Percentiles rank a stretch among this genome's conserved stretches.
Conservation (phyloP, 2,888 invertebrate species). For the Meghimatium bilineatum region DNA sequence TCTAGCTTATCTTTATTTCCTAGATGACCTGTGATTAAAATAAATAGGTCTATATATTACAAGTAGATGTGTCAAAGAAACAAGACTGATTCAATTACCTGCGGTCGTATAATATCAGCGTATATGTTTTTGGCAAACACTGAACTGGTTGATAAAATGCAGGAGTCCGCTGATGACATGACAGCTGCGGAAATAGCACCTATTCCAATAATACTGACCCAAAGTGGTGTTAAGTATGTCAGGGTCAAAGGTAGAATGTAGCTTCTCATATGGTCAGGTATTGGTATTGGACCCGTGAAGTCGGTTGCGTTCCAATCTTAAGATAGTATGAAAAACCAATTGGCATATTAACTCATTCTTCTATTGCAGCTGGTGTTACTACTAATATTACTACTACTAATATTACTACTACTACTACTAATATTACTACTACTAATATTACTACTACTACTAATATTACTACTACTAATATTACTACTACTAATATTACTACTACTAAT, state of each 20-base stretch:
- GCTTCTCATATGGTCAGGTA: slow-evolving; percentile 49
- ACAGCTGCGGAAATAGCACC: slow-evolving; percentile 65
- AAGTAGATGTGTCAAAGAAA: background rate
- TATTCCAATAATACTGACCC: slow-evolving; percentile 60
- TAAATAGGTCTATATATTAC: too few relatives aligned
- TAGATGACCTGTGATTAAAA: too few relatives aligned
- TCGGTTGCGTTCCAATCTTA: slow-evolving; percentile 45
- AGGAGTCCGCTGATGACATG: slow-evolving; percentile 67
- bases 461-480: too few relatives aligned
- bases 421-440: background rate
- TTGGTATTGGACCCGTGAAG: slow-evolving; percentile 51
- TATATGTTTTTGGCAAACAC: slow-evolving; percentile 64
- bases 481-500: too few relatives aligned
- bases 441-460: background rate
- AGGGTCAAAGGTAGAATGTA: slow-evolving; percentile 60
- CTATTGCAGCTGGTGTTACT: too few relatives aligned
- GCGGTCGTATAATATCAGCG: slow-evolving; percentile 52
- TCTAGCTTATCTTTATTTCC: too few relatives aligned
- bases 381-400: too few relatives aligned
- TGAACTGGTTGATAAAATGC: slow-evolving; percentile 59
- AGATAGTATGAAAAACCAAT: background rate
- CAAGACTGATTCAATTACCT: background rate
- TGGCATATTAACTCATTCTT: too few relatives aligned
- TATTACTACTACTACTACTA: background rate
- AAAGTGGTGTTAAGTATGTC: slow-evolving; percentile 60